Base-by-base conservation (phyloP, 2,113 vertebrate genomes). In the Canis aureus region DNA sequence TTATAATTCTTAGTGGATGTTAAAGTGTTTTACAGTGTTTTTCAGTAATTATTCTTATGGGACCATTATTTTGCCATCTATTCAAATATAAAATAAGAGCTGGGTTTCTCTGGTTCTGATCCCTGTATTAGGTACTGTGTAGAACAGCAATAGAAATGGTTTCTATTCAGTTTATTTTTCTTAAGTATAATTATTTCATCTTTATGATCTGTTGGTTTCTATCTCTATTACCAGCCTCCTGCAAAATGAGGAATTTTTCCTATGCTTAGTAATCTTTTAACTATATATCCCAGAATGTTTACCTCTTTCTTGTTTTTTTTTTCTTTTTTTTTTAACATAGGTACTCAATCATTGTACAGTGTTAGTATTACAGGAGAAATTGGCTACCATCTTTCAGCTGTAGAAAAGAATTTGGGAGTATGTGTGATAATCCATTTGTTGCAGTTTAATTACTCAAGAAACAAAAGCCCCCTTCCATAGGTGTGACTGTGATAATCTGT, bases 161-260 rank as follows among this genome's bases (percentile, higher is more conserved):
- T 94, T 96, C 7, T 49, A 35, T n/a, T 92, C 53, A 92, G 12
- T 88, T 91, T 59, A 71, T 20, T 86, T 94, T 86, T 89, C 79
- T 85, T 95, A 20, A 27, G 4, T 55, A 80, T 35, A 53, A 74
- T 57, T 88, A 85, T 92, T 79, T 55, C 38, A 53, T 84, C 16
- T 79, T 60, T 29, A 32, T 64, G 35, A 71, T 81, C 19, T 92
- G 59, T 89, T 76, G 32, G 92, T 98, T 93, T 73, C 51, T 95
- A 59, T 16, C 4, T 96, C 38, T 9, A 53, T 95, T 85, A 60
- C 57, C 55, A 53, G 25, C 16, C 15, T 78, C 16, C 27, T 66
- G 11, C 20, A 60, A 32, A 59, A 59, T 93, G 38, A 11, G 43
- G 62, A 74, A 11, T 91, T 79, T 88, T 81, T 66, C 43, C 29